Conservation (phyloP, 2,888 invertebrate genomes). For the Drosophila nr. perissopoda region DNA sequence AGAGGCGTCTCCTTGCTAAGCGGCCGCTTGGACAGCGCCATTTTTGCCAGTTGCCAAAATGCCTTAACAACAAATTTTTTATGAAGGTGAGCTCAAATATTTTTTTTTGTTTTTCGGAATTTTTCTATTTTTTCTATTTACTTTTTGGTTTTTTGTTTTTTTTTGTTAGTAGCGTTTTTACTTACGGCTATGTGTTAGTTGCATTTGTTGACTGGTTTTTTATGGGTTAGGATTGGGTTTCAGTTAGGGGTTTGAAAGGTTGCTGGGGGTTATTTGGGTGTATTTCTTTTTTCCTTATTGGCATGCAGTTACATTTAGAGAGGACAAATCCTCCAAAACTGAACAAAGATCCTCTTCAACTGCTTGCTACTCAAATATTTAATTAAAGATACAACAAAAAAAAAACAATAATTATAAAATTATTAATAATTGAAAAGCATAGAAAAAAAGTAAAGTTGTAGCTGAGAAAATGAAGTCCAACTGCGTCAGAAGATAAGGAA, state of each 20-base stretch:
- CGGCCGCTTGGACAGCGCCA: conserved; percentile 85
- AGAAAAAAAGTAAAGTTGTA: not conserved
- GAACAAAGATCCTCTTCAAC: not conserved
- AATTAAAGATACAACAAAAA: not conserved
- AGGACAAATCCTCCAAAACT: not conserved
- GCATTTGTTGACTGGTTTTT: conserved; percentile 7
- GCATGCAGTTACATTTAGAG: conserved; percentile 30
- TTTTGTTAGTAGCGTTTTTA: conserved; percentile 45
- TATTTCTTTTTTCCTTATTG: not conserved
- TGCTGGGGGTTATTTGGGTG: not conserved
- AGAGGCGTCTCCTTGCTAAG: conserved; percentile 83
- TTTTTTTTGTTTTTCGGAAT: not conserved
- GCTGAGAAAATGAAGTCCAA: not conserved
- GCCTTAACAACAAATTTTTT: conserved; percentile 58
- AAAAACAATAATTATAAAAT: not conserved
- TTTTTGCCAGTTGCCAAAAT: conserved; percentile 52
- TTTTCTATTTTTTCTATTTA: conserved; percentile 10
- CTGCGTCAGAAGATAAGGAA: not conserved
- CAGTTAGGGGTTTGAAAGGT: not conserved
- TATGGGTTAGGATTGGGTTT: not conserved
- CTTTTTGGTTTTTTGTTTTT: conserved; percentile 13
- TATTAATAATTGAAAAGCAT: not conserved
- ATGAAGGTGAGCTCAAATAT: conserved; percentile 40
- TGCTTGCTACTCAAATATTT: not conserved
- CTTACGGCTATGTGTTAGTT: conserved; percentile 51